Evolutionary conservation across 2,888 invertebrate species (phyloP), one percentile per base, ranked within the genome.

Genomic region (Anoncus sp.): DNA sequence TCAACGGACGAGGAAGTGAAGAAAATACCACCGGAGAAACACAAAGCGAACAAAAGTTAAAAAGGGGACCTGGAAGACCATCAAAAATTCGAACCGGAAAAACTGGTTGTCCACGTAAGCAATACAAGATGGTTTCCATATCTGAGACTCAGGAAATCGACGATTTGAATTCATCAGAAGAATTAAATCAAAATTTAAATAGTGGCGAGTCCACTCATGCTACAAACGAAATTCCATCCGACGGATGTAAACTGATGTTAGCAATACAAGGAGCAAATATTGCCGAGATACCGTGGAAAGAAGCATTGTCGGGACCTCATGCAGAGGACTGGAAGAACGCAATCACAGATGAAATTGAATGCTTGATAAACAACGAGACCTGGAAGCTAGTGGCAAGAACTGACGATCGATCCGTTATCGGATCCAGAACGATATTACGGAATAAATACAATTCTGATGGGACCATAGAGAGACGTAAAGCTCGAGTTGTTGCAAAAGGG

Each of bases 11-110:
- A 31, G 7, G 7, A 31, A 31, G 31, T 31, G 31, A 7, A 31
- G 7, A 31, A 7, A 7, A 31, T n/a, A n/a, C n/a, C n/a, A n/a
- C n/a, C n/a, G n/a, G n/a, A 31, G 31, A 31, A 7, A 3, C 4
- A 31, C 31, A 31, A 31, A n/a, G n/a, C 31, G 31, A 31, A 31
- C 4, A 31, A 31, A 31, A 45, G 18, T 16, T 7, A 14, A 53
- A 27, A 31, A 53, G 27, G n/a, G 53, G 53, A 6, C 53, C 27
- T 53, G 53, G 53, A 53, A 24, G 53, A 53, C 53, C 53, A n/a
- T 27, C 14, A 4, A 53, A 27, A 3, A 53, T 31, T 53, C 53
- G 53, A 14, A 24, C 12, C 4, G 53, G 53, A 53, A n/a, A 27
- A 12, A 24, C 14, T 27, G 53, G 53, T 31, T 9, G 53, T 24